Evolutionary conservation across 2,888 invertebrate genomes (phyloP).

Genomic region (Adelognathus sp.): DNA sequence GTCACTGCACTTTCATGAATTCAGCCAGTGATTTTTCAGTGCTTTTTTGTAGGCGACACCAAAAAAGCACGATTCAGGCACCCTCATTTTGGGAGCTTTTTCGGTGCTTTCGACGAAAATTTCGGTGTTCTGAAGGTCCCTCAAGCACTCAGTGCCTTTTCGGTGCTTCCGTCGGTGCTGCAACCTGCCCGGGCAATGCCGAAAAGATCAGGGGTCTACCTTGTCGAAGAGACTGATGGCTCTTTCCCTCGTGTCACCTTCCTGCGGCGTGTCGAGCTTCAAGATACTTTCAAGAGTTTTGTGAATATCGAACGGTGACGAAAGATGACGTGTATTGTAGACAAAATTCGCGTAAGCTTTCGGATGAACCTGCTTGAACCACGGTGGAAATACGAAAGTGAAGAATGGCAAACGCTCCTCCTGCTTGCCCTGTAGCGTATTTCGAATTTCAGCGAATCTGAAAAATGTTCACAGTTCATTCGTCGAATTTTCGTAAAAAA

Average conservation of each 20-base stretch:
- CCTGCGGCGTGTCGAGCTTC: conserved; percentile 80
- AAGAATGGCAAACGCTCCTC: conserved; percentile 96
- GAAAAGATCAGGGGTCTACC: conserved; percentile 79
- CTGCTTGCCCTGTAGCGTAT: conserved; percentile 94
- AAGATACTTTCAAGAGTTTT: conserved; percentile 89
- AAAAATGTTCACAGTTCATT: background rate
- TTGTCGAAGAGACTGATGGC: conserved; percentile 85
- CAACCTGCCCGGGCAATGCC: too few species aligned
- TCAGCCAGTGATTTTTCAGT: too few species aligned
- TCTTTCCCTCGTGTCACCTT: conserved; percentile 83
- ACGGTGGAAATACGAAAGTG: conserved; percentile 89
- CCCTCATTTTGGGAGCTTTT: too few species aligned
- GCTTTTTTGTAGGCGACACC: too few species aligned
- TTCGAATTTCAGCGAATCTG: conserved; percentile 91
- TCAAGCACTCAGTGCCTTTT: too few species aligned
- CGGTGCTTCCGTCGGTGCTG: too few species aligned
- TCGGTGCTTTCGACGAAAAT: background rate
- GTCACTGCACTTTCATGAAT: too few species aligned
- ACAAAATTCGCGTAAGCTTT: conserved; percentile 84
- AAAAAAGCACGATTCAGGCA: too few species aligned
- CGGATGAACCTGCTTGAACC: conserved; percentile 85
- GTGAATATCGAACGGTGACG: conserved; percentile 95
- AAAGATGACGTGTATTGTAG: conserved; percentile 86
- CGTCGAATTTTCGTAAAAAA: background rate
- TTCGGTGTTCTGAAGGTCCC: too few species aligned